Conservation (phyloP, 2,113 vertebrate genomes). For the Thunnus maccoyii region DNA sequence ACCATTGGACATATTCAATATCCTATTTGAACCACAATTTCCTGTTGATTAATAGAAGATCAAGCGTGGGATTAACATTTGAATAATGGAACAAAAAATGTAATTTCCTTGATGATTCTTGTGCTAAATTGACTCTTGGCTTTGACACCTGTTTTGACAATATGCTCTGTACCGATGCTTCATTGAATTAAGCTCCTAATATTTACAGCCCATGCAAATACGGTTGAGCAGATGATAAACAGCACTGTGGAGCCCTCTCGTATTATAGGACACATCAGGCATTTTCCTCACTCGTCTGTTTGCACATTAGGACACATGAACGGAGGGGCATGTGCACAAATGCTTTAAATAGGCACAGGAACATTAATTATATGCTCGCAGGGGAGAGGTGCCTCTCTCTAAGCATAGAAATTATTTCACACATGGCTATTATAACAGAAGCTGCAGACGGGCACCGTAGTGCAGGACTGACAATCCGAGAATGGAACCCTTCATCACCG, state of each 20-base stretch:
- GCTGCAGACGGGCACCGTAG: conserved; percentile 25
- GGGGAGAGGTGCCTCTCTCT: conserved; percentile 65
- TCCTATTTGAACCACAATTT: not conserved
- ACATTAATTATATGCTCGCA: conserved; percentile 77
- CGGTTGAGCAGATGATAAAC: conserved; percentile 4
- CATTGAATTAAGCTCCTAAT: not conserved
- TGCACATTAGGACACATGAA: conserved; percentile 36
- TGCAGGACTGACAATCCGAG: conserved; percentile 12
- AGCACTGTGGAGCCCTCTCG: not conserved
- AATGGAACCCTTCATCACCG: conserved; percentile 31
- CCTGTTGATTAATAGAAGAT: not conserved
- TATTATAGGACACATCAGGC: not conserved
- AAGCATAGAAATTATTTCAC: conserved; percentile 68
- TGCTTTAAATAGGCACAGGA: conserved; percentile 78
- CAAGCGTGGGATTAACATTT: not conserved
- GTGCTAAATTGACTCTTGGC: not conserved
- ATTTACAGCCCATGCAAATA: conserved; percentile 11
- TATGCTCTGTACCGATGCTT: not conserved
- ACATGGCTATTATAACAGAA: conserved; percentile 57
- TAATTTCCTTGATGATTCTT: not conserved
- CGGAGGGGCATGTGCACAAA: conserved; percentile 25
- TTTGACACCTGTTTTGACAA: not conserved
- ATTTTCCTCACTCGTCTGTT: conserved; percentile 39
- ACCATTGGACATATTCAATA: not conserved
- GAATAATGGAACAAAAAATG: not conserved